Conservation (phyloP, 2,888 invertebrate species). For the Phyllotreta striolata region DNA sequence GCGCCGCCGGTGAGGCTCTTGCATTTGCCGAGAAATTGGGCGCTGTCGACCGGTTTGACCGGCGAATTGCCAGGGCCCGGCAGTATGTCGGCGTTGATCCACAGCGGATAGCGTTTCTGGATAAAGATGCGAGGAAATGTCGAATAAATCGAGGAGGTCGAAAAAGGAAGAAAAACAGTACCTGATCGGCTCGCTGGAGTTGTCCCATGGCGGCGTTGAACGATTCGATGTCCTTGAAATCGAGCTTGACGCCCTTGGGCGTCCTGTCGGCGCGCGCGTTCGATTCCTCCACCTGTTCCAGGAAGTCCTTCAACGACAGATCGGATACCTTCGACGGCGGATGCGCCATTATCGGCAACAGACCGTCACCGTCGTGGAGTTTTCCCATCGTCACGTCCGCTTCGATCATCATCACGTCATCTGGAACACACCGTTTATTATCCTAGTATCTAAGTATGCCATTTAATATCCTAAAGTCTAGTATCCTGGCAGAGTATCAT, state of each 20-base stretch:
- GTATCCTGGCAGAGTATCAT: too few relatives aligned
- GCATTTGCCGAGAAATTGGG: constrained; percentile 68
- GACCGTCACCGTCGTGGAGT: constrained; percentile 58
- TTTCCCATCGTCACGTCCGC: constrained; percentile 82
- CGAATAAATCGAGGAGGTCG: not conserved
- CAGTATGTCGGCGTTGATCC: constrained; percentile 89
- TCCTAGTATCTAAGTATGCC: too few relatives aligned
- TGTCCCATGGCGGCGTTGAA: constrained; percentile 68
- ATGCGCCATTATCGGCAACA: constrained; percentile 85
- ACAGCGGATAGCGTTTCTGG: constrained; percentile 78
- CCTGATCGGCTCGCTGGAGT: constrained; percentile 59
- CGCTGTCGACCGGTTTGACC: constrained; percentile 69
- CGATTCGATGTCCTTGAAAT: constrained; percentile 84
- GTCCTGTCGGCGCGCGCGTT: constrained; percentile 14
- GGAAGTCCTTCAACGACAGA: constrained; percentile 76
- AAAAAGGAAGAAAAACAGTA: constrained; percentile 46
- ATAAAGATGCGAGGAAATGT: constrained; percentile 27
- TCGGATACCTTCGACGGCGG: constrained; percentile 78
- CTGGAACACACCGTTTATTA: too few relatives aligned
- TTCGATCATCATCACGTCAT: constrained; percentile 76
- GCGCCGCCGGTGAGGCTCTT: constrained; percentile 67
- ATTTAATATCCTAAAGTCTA: too few relatives aligned
- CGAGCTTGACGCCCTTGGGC: constrained; percentile 83
- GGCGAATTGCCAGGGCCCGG: constrained; percentile 74
- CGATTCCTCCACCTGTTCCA: constrained; percentile 55